phyloP scores from a whole-genome alignment of 2,888 invertebrate species.

The Pollenia angustigena region DNA sequence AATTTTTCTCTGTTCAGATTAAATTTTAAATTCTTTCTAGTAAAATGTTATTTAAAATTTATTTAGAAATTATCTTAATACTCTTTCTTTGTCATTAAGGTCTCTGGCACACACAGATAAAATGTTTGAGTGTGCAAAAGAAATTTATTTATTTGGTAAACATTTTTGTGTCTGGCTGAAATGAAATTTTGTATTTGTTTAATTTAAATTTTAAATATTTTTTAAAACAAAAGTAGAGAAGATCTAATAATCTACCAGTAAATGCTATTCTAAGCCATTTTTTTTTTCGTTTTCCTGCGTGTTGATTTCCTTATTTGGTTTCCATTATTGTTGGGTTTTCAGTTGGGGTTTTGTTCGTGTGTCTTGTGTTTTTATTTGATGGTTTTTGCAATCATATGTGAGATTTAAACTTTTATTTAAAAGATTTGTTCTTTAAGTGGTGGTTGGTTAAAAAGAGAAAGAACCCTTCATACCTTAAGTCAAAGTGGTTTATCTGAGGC shows the following conservation, averaged over 20 bases:
- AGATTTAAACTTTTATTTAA: no score
- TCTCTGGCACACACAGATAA: no score
- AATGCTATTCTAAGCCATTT: background rate
- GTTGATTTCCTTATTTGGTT: background rate
- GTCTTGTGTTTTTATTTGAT: background rate
- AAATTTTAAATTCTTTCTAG: slow-evolving; percentile 23
- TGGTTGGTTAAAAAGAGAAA: no score
- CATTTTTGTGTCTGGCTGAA: no score
- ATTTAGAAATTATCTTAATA: slow-evolving; percentile 8
- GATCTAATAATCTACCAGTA: background rate
- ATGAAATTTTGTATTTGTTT: slow-evolving; percentile 24
- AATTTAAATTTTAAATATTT: slow-evolving; percentile 58
- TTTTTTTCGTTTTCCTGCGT: background rate
- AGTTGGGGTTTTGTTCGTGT: background rate
- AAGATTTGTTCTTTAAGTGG: no score
- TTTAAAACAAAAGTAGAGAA: background rate
- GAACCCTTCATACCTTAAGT: no score
- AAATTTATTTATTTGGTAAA: background rate
- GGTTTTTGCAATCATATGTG: background rate
- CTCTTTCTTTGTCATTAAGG: background rate
- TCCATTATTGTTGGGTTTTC: background rate
- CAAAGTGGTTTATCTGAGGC: no score
- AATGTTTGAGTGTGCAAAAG: background rate
- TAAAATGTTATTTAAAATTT: slow-evolving; percentile 34
- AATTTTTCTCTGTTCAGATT: slow-evolving; percentile 21